Conservation (phyloP, 2,888 invertebrate genomes). For the Aporophyla lueneburgensis region DNA sequence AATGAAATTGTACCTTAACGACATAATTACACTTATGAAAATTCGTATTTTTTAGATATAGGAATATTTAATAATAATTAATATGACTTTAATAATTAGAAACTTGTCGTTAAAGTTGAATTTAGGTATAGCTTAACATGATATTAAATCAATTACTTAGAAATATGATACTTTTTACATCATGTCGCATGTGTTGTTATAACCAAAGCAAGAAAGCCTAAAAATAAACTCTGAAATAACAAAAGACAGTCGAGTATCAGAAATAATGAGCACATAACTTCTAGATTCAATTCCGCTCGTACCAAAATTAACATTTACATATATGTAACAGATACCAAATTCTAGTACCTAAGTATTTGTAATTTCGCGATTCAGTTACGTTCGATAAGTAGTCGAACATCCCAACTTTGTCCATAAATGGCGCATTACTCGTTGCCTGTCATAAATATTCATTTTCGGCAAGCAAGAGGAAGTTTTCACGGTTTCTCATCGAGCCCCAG, state of each 20-base stretch:
- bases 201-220: not conserved
- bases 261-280: constrained; percentile 25
- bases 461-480: constrained; percentile 87
- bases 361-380: constrained; percentile 76
- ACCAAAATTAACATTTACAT: constrained; percentile 31
- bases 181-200: not conserved
- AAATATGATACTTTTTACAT: constrained; percentile 52
- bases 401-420: constrained; percentile 89
- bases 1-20: constrained; percentile 62
- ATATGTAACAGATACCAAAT: constrained; percentile 44
- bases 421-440: constrained; percentile 86
- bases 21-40: constrained; percentile 70
- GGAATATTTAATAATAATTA: constrained; percentile 66
- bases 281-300: constrained; percentile 42
- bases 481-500: constrained; percentile 79
- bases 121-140: constrained; percentile 46
- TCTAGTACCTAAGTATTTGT: constrained; percentile 63
- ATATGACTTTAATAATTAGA: constrained; percentile 56
- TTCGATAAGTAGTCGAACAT: constrained; percentile 85
- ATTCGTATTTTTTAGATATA: constrained; percentile 77
- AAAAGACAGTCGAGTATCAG: constrained; percentile 3
- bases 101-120: constrained; percentile 51
- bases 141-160: constrained; percentile 43
- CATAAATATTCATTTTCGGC: constrained; percentile 90
- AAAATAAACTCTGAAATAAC: not conserved